phyloP scores from a whole-genome alignment of 2,888 invertebrate species.

The Tineola bisselliella region DNA sequence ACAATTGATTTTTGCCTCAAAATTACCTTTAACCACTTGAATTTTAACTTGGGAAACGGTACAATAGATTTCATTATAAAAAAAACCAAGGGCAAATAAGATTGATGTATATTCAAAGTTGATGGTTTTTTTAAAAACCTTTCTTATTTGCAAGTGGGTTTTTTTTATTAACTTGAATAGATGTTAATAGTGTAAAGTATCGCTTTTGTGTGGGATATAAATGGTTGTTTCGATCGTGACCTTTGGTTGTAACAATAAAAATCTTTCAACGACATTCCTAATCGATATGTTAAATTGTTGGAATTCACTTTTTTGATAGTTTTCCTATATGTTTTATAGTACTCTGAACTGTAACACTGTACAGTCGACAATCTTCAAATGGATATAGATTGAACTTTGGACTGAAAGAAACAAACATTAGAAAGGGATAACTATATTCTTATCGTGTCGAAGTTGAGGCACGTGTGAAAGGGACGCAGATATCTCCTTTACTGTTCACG shows the following conservation, averaged over 20 bases:
- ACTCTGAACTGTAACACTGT: no score
- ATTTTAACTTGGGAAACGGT: background rate
- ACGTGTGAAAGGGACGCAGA: no score
- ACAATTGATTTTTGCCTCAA: no score
- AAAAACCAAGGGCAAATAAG: background rate
- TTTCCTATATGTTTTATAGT: background rate
- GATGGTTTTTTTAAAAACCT: background rate
- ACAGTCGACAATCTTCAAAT: no score
- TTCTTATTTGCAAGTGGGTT: background rate
- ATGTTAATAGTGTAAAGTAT: constrained; percentile 10
- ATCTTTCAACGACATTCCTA: constrained; percentile 39
- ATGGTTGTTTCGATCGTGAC: constrained; percentile 39
- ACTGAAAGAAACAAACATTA: no score
- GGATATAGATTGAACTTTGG: no score
- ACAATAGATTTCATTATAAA: background rate
- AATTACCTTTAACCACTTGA: background rate
- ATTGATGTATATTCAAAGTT: background rate
- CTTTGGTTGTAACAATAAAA: constrained; percentile 47
- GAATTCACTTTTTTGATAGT: background rate
- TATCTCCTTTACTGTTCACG: no score
- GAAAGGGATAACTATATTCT: no score
- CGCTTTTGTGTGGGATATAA: constrained; percentile 25
- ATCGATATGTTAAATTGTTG: constrained; percentile 22
- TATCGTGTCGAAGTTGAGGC: no score
- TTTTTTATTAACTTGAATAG: constrained; percentile 12